Conservation (phyloP, 2,888 invertebrate genomes). For the Lasioglossum villosulum region DNA sequence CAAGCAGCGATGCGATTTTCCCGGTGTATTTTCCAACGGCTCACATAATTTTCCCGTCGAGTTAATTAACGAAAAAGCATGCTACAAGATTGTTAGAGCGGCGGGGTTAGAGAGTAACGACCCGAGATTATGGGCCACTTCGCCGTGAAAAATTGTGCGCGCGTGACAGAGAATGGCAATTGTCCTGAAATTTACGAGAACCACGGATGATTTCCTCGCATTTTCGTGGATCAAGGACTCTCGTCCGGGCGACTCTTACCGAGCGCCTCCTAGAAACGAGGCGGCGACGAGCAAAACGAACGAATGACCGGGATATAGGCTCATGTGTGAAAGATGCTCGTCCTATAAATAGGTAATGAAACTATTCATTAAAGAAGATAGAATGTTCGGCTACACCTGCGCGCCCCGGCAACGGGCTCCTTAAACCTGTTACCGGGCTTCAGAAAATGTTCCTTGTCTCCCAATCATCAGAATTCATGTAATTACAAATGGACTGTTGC, state of each 20-base stretch:
- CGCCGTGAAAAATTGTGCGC: not conserved
- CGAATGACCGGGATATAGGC: slow-evolving; percentile 65
- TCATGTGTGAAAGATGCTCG: slow-evolving; percentile 58
- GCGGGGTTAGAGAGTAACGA: slow-evolving; percentile 17
- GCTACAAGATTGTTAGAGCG: not conserved
- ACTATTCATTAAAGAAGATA: slow-evolving; percentile 57
- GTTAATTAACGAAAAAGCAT: slow-evolving; percentile 40
- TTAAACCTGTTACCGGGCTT: not conserved
- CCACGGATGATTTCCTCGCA: slow-evolving; percentile 1
- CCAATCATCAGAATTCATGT: too few relatives aligned
- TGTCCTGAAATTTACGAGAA: not conserved
- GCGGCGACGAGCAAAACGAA: slow-evolving; percentile 49
- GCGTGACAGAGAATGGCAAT: slow-evolving; percentile 13
- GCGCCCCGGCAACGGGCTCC: not conserved
- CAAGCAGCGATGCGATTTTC: not conserved
- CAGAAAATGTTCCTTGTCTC: not conserved
- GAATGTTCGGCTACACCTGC: slow-evolving; percentile 7
- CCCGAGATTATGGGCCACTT: slow-evolving; percentile 14
- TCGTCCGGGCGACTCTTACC: not conserved
- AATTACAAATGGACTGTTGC: too few relatives aligned
- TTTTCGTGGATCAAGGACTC: slow-evolving; percentile 21
- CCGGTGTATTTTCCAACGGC: not conserved
- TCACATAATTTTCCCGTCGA: not conserved
- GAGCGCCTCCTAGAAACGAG: slow-evolving; percentile 31
- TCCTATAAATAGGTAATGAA: slow-evolving; percentile 58